Evolutionary conservation across 2,888 invertebrate genomes (phyloP), one percentile per base, ranked within the genome.

Genomic region (Tipula confusa): DNA sequence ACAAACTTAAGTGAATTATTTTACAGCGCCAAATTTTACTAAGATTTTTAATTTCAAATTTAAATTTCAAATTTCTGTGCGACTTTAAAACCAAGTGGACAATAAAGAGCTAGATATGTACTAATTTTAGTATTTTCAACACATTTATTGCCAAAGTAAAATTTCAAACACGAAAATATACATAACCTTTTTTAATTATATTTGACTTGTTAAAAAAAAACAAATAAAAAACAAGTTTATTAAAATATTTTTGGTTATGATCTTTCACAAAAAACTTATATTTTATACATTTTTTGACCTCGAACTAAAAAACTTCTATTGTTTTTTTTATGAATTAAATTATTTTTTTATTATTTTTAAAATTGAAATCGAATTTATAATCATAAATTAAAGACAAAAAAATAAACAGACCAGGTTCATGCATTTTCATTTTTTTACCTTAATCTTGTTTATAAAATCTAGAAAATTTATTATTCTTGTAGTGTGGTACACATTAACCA

Each of bases 381-480:
- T 64, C 64, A 64, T 64, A 64, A 64, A 64, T 64, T 64, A 24
- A 24, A 64, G 64, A 24, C 64, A 64, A 24, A 64, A 43, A 1
- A n/a, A 64, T 24, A 24, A 24, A 64, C 11, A 43, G n/a, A 43
- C 43, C 43, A 64, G 64, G 24, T 15, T 43, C 64, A 64, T 64
- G 64, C 64, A 64, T 24, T 64, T 64, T 24, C 64, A 18, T 24
- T 64, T 24, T 64, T 18, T 64, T 64, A 1, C 64, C 18, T 64
- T 64, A 64, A 64, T 64, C 64, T 64, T 64, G 64, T 64, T 64
- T 64, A 24, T 64, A 18, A 64, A 64, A 64, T 64, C 64, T 64
- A 64, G 9, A 24, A 64, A 64, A 24, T 15, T 9, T n/a, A 1
- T n/a, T n/a, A n/a, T 64, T 64, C 9, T 24, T 64, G 64, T 18